Evolutionary conservation across 2,113 vertebrate genomes (phyloP).

Genomic region (Electrona antarctica): DNA sequence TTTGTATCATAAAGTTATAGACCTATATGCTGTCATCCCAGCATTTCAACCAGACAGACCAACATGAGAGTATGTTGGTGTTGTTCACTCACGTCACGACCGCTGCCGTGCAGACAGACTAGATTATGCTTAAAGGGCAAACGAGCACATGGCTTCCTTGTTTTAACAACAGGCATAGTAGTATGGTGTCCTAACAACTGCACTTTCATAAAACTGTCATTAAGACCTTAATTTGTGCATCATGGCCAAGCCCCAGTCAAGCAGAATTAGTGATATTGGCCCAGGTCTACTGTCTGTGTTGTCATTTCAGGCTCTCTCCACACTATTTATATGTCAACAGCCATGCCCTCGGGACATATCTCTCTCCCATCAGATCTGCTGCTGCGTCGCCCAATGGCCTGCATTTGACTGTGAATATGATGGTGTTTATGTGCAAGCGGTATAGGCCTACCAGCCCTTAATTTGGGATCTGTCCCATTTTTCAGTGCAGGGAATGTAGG

Average conservation of each 20-base stretch:
- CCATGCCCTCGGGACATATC: conserved; percentile 54
- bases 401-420: conserved; percentile 68
- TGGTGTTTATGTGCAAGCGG: conserved; percentile 57
- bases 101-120: conserved; percentile 38
- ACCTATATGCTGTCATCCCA: neutral
- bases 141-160: conserved; percentile 46
- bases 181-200: conserved; percentile 62
- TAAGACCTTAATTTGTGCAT: conserved; percentile 58
- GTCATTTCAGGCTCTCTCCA: conserved; percentile 65
- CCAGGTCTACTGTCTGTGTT: conserved; percentile 61
- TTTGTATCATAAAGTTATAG: neutral
- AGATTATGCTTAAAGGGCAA: conserved; percentile 38
- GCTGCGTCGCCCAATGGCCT: conserved; percentile 52
- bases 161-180: conserved; percentile 64
- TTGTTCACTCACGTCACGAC: conserved; percentile 2
- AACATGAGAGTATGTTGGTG: neutral
- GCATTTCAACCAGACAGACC: neutral
- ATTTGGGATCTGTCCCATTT: conserved; percentile 77
- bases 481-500: conserved; percentile 75
- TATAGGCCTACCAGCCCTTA: conserved; percentile 61
- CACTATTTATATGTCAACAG: conserved; percentile 70
- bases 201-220: conserved; percentile 38
- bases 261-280: conserved; percentile 37
- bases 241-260: conserved; percentile 54
- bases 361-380: conserved; percentile 56